Conservation (phyloP, 2,113 vertebrate genomes). For the Holacanthus passer region DNA sequence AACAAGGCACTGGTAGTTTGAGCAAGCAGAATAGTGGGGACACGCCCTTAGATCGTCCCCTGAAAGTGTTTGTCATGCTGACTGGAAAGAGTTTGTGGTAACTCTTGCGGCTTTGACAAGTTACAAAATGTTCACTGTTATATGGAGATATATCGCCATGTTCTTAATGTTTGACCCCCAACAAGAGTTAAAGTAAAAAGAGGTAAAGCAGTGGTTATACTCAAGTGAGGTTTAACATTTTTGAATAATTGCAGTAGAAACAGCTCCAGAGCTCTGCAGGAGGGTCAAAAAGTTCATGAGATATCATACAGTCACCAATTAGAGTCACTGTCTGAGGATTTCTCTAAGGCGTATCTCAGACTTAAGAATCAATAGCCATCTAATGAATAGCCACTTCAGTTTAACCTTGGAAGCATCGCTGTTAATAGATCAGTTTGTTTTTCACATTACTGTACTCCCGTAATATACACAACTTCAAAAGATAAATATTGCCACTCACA, state of each 20-base stretch:
- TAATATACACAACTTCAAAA: conserved; percentile 65
- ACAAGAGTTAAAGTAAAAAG: conserved; percentile 24
- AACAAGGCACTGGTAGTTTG: conserved; percentile 74
- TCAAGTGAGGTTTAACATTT: conserved; percentile 46
- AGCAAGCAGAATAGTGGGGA: conserved; percentile 50
- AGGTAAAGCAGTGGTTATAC: conserved; percentile 56
- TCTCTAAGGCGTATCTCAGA: conserved; percentile 41
- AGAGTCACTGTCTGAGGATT: conserved; percentile 15
- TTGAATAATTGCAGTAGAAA: conserved; percentile 23
- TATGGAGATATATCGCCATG: background rate
- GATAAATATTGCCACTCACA: conserved; percentile 70
- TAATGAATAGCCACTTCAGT: conserved; percentile 44
- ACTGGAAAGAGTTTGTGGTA: conserved; percentile 30
- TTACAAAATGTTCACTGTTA: conserved; percentile 4
- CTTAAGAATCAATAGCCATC: conserved; percentile 29
- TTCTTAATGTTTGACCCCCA: conserved; percentile 6
- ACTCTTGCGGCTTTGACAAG: background rate
- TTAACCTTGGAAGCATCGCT: conserved; percentile 39
- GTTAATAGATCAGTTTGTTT: conserved; percentile 42
- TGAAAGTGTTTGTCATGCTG: conserved; percentile 65
- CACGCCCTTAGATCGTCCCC: conserved; percentile 23
- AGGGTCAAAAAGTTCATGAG: conserved; percentile 15
- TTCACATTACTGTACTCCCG: conserved; percentile 66
- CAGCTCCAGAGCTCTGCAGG: conserved; percentile 38
- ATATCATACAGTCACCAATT: conserved; percentile 1